These are phyloP conservation scores for Dryomyza anilis DNA, from an alignment of 2,888 invertebrate species.

Conservation along the genomic window DNA sequence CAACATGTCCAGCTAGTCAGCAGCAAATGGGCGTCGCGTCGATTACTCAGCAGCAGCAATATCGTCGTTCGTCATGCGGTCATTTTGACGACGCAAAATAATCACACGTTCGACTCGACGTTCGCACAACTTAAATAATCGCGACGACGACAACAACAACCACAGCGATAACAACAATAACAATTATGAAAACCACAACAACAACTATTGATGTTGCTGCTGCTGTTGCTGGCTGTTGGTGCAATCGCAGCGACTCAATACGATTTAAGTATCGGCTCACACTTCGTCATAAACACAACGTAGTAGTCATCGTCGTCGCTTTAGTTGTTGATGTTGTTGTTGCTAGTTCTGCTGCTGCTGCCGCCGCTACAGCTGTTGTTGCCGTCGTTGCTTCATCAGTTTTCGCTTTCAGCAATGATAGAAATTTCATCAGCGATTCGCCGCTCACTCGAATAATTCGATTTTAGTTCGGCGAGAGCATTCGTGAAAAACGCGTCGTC, in stretches of 20 bases:
- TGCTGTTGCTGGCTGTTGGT: too few species aligned
- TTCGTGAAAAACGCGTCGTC: slow-evolving; percentile 20
- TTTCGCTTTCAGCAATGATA: slow-evolving; percentile 29
- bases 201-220: not conserved
- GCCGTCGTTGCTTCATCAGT: slow-evolving; percentile 14
- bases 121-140: not conserved
- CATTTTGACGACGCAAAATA: slow-evolving; percentile 15
- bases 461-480: slow-evolving; percentile 23
- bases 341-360: slow-evolving; percentile 5
- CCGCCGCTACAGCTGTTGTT: slow-evolving; percentile 1
- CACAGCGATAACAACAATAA: not conserved
- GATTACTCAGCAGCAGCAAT: too few species aligned
- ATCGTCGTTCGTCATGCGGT: not conserved
- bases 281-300: not conserved
- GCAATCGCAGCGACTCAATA: too few species aligned
- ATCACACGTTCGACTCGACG: slow-evolving; percentile 9
- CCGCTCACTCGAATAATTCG: slow-evolving; percentile 6
- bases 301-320: slow-evolving; percentile 12
- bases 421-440: slow-evolving; percentile 31
- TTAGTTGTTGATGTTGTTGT: not conserved
- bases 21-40: too few species aligned
- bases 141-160: not conserved
- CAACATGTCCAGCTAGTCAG: too few species aligned
- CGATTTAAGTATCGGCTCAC: not conserved
- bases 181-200: not conserved